Conservation (phyloP, 2,888 invertebrate genomes). For the Archips xylosteana region DNA sequence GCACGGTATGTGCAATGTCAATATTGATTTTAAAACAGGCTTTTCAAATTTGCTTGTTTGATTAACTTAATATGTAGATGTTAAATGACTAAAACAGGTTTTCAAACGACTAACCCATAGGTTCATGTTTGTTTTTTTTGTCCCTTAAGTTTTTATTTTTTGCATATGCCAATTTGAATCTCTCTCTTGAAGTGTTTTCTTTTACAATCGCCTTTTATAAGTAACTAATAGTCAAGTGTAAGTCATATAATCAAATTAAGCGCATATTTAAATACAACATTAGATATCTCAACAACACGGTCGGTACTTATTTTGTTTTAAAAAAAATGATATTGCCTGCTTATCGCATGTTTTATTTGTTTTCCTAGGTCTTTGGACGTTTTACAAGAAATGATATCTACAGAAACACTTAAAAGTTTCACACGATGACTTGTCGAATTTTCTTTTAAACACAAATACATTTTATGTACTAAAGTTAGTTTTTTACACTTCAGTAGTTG, state of each 20-base stretch:
- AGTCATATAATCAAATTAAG: not conserved
- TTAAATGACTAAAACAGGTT: not conserved
- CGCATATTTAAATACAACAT: too few relatives aligned
- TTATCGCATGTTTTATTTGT: not conserved
- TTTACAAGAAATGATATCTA: not conserved
- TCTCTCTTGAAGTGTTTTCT: not conserved
- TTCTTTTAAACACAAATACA: not conserved
- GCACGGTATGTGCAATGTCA: slow-evolving; percentile 21
- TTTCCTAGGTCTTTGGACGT: not conserved
- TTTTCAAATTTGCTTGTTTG: slow-evolving; percentile 23
- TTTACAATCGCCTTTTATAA: not conserved
- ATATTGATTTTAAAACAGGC: slow-evolving; percentile 29
- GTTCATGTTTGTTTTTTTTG: not conserved
- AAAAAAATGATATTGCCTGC: too few relatives aligned
- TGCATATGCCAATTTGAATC: not conserved
- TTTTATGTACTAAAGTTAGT: not conserved
- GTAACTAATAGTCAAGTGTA: not conserved
- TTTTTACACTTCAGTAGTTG: not conserved
- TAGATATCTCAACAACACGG: too few relatives aligned
- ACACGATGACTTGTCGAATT: not conserved
- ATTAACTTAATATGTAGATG: slow-evolving; percentile 3
- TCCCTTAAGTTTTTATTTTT: not conserved
- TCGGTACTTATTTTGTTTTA: too few relatives aligned
- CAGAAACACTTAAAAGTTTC: not conserved
- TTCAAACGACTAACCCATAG: not conserved